A percentile compares a stretch with the other conserved stretches of the same genome.
Evolutionary conservation across 2,113 vertebrate species (phyloP).

Genomic region (Eonycteris spelaea): DNA sequence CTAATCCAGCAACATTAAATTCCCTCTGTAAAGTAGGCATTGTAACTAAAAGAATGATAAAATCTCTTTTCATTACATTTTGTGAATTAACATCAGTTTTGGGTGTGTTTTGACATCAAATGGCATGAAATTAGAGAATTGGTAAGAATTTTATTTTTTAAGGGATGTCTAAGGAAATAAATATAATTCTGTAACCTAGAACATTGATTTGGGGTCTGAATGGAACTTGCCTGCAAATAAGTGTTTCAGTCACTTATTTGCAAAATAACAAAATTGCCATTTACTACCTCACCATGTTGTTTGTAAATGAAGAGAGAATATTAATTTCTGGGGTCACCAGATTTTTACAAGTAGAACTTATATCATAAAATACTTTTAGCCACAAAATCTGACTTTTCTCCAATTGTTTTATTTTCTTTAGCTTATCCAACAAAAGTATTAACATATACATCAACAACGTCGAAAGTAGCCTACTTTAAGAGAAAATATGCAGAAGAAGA

Average conservation of each 20-base stretch:
- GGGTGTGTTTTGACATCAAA: not conserved
- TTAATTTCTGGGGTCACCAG: not conserved
- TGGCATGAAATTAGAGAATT: not conserved
- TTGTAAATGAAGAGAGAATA: not conserved
- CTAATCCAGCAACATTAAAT: not conserved
- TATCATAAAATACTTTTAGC: not conserved
- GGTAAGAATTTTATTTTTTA: not conserved
- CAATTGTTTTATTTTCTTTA: slow-evolving; percentile 71
- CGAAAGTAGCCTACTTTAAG: slow-evolving; percentile 99
- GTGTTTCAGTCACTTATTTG: not conserved
- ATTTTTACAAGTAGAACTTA: not conserved
- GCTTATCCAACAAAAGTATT: slow-evolving; percentile 81
- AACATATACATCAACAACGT: slow-evolving; percentile 92
- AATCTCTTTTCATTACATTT: not conserved
- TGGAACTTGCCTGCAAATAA: not conserved
- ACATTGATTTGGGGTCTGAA: not conserved
- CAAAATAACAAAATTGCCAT: not conserved
- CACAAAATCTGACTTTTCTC: not conserved
- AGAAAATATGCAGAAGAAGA: slow-evolving; percentile 99
- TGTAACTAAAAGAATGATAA: not conserved
- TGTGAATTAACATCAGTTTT: not conserved
- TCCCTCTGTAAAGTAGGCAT: not conserved
- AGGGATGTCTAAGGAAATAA: not conserved
- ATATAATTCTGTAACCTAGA: not conserved
- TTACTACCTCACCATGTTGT: rapidly evolving